Evolutionary conservation across 92 coral and sea anemone species (phyloP).

Genomic region (Porites divaricata): DNA sequence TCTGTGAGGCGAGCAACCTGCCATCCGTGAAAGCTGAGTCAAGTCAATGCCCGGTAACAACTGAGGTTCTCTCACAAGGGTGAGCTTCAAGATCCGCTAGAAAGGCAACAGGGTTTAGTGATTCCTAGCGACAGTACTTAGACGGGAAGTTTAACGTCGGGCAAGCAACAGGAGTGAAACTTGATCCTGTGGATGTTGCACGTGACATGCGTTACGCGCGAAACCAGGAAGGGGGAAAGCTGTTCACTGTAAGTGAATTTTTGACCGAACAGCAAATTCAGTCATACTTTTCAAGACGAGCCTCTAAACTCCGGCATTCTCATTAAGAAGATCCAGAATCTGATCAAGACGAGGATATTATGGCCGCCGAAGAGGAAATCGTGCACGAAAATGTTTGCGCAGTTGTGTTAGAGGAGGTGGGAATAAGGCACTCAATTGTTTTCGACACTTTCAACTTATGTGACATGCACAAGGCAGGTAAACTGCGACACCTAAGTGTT

Average conservation of each 20-base stretch:
- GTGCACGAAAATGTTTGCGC: too few species aligned
- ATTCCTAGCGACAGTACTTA: constrained; percentile 22
- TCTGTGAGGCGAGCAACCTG: constrained; percentile 10
- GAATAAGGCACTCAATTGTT: too few species aligned
- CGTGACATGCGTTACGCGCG: constrained; percentile 49
- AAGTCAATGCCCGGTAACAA: not conserved
- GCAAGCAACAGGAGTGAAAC: constrained; percentile 46
- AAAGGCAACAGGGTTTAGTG: constrained; percentile 43
- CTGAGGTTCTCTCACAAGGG: constrained; percentile 37
- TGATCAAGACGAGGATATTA: too few species aligned
- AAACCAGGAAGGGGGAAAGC: constrained; percentile 41
- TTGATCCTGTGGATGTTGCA: constrained; percentile 39
- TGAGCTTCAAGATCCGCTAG: constrained; percentile 54
- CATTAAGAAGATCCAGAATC: too few species aligned
- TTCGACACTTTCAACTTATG: too few species aligned
- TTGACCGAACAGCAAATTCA: constrained; percentile 49
- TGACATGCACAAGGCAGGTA: too few species aligned
- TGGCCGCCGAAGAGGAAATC: too few species aligned
- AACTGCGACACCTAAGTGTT: too few species aligned
- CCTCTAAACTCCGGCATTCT: too few species aligned
- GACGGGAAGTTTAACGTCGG: constrained; percentile 55
- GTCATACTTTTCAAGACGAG: too few species aligned
- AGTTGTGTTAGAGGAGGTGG: too few species aligned
- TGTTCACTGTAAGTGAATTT: constrained; percentile 45
- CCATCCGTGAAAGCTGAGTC: constrained; percentile 9